Evolutionary conservation across 2,113 vertebrate genomes (phyloP).

Genomic region (Crypturellus undulatus): DNA sequence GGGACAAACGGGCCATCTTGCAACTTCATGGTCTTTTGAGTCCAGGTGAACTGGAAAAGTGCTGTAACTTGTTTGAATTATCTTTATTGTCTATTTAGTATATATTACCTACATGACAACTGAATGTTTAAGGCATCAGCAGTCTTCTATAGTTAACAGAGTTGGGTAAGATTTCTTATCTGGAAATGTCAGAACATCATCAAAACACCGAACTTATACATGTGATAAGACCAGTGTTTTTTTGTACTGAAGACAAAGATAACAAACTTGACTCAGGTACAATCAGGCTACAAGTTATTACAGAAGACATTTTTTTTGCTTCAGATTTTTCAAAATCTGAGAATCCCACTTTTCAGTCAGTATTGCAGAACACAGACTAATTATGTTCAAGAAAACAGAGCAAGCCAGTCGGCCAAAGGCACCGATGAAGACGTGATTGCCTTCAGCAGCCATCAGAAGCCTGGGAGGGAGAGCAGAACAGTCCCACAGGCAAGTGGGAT

Average conservation of each 20-base stretch:
- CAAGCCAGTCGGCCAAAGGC: background rate
- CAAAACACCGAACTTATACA: background rate
- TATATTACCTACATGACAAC: conserved; percentile 5
- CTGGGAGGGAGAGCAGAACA: background rate
- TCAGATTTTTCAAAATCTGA: background rate
- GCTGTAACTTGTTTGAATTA: background rate
- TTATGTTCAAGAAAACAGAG: background rate
- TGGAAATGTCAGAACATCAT: conserved; percentile 14
- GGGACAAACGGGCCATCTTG: background rate
- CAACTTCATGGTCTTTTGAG: background rate
- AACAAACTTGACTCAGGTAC: background rate
- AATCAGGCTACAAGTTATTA: background rate
- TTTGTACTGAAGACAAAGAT: conserved; percentile 4
- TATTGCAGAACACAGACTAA: background rate
- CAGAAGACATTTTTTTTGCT: background rate
- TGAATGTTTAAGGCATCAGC: background rate
- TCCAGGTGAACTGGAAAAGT: conserved; percentile 18
- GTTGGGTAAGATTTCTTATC: conserved; percentile 18
- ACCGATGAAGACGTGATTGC: background rate
- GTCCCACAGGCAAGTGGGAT: background rate
- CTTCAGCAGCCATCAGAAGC: background rate
- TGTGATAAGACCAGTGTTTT: background rate
- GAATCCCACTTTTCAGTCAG: background rate
- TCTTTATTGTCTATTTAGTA: background rate
- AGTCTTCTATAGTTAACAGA: background rate